A percentile compares a stretch with the other conserved stretches of the same genome.
Evolutionary conservation across 2,888 invertebrate genomes (phyloP).

Genomic region (Aethes cnicana): DNA sequence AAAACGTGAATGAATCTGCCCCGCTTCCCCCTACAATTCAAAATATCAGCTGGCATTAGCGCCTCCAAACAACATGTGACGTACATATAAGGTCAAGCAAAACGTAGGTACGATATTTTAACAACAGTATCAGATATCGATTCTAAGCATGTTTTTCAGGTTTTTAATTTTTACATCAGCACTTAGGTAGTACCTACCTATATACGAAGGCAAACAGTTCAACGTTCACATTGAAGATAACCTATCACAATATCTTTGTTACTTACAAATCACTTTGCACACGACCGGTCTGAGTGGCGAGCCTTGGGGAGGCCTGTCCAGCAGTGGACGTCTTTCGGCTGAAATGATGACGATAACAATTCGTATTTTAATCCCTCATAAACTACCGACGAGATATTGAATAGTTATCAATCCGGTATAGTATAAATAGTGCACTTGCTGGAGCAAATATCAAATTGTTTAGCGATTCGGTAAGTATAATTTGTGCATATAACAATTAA

Average conservation of each 20-base stretch:
- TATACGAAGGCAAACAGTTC: no score
- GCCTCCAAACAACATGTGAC: background rate
- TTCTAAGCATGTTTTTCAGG: no score
- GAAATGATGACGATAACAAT: background rate
- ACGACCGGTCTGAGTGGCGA: no score
- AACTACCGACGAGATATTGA: slow-evolving; percentile 4
- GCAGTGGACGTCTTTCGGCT: no score
- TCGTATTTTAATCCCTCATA: slow-evolving; percentile 10
- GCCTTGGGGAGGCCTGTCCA: no score
- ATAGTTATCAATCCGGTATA: slow-evolving; percentile 4
- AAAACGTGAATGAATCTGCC: no score
- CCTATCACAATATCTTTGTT: background rate
- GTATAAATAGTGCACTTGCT: slow-evolving; percentile 15
- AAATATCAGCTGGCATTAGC: background rate
- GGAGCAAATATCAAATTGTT: slow-evolving; percentile 15
- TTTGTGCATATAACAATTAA: background rate
- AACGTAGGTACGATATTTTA: no score
- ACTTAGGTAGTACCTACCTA: no score
- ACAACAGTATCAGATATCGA: no score
- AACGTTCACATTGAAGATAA: background rate
- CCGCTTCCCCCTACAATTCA: background rate
- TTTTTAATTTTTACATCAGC: no score
- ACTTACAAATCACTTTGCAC: background rate
- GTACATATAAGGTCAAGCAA: background rate
- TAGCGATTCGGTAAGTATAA: slow-evolving; percentile 27